Conservation (phyloP, 2,113 vertebrate species). For the Sinocyclocheilus rhinocerous region DNA sequence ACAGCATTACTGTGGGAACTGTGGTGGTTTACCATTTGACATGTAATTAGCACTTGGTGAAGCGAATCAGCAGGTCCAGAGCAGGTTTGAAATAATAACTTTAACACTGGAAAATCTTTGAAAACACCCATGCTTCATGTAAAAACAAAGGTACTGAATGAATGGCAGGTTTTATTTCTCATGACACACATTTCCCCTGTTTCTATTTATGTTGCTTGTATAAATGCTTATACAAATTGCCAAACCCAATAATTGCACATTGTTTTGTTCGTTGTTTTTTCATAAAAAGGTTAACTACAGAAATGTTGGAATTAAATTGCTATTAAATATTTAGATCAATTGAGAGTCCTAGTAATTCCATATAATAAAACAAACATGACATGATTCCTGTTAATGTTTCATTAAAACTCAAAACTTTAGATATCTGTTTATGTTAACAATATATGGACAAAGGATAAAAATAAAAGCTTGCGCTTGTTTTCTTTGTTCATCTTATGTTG, state of each 20-base stretch:
- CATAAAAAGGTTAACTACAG: neutral
- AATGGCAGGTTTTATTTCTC: neutral
- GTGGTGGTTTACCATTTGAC: neutral
- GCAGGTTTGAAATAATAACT: neutral
- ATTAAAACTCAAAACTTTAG: neutral
- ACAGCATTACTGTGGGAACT: neutral
- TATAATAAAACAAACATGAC: neutral
- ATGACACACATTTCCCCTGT: neutral
- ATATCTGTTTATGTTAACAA: neutral
- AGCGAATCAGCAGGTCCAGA: neutral
- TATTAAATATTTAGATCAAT: neutral
- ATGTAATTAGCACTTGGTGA: neutral
- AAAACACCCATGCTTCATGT: neutral
- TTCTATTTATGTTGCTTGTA: neutral
- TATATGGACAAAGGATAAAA: neutral
- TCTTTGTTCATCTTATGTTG: neutral
- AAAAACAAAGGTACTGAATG: neutral
- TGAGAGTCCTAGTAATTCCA: neutral
- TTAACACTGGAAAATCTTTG: neutral
- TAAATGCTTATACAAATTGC: neutral
- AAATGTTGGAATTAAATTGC: neutral
- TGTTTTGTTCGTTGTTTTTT: neutral
- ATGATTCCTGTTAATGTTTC: neutral
- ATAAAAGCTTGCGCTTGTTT: neutral
- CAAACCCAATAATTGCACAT: neutral